Evolutionary conservation across 2,113 vertebrate genomes (phyloP).

Genomic region (Passer domesticus): DNA sequence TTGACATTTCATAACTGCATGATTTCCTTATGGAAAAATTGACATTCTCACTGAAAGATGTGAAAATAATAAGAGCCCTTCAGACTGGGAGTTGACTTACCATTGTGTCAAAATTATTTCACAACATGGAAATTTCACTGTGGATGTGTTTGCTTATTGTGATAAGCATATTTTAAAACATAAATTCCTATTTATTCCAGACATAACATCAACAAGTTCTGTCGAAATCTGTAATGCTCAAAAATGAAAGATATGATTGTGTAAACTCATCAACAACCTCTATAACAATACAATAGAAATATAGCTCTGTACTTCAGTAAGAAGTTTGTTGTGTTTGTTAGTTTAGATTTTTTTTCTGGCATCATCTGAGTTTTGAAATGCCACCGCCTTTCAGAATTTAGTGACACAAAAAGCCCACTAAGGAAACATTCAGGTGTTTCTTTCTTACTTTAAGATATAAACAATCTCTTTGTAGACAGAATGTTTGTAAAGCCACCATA

Average conservation of each 20-base stretch:
- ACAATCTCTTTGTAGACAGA: not conserved
- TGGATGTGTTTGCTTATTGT: not conserved
- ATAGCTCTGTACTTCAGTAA: not conserved
- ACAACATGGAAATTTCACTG: not conserved
- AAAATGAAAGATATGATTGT: not conserved
- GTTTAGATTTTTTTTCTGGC: accelerated
- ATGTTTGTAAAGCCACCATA: not conserved
- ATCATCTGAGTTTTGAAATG: not conserved
- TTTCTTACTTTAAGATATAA: not conserved
- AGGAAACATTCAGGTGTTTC: not conserved
- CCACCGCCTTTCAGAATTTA: not conserved
- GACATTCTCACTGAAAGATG: not conserved
- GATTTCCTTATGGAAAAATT: not conserved
- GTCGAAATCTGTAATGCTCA: not conserved
- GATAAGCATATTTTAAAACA: not conserved
- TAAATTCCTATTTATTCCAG: not conserved
- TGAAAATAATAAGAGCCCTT: not conserved
- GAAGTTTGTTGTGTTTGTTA: not conserved
- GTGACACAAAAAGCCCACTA: not conserved
- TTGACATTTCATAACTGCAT: not conserved
- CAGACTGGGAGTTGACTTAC: not conserved
- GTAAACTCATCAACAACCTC: not conserved
- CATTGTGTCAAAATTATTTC: not conserved
- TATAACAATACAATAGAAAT: not conserved
- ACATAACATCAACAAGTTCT: not conserved